phyloP scores from a whole-genome alignment of 2,888 invertebrate species.

The Apotomis turbidana region DNA sequence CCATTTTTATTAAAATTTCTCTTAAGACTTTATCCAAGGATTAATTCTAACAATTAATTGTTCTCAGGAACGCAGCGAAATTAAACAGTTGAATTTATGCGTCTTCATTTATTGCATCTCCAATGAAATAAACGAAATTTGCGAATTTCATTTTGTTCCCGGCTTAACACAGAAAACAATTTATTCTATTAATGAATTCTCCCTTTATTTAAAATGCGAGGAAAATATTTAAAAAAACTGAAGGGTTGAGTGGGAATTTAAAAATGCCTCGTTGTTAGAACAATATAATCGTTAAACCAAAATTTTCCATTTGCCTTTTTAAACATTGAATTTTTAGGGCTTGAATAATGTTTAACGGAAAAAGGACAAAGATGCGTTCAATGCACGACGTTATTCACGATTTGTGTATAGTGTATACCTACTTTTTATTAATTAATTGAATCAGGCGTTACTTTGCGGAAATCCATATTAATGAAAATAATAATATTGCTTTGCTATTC shows the following conservation, averaged over 20 bases:
- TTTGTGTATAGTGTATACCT: too few species aligned
- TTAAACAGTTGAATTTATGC: conserved; percentile 28
- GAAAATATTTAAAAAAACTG: conserved; percentile 1
- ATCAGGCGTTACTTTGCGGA: too few species aligned
- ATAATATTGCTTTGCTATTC: too few species aligned
- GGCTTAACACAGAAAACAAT: conserved; percentile 23
- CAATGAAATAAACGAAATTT: conserved; percentile 20
- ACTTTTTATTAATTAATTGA: too few species aligned
- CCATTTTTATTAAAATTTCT: neutral
- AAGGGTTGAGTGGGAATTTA: conserved; percentile 16
- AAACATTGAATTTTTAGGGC: neutral
- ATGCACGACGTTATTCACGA: too few species aligned
- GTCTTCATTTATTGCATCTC: conserved; percentile 32
- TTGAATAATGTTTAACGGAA: neutral
- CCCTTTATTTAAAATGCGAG: conserved; percentile 14
- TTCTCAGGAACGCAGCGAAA: conserved; percentile 19
- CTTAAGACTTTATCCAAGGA: neutral
- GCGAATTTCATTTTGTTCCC: conserved; percentile 18
- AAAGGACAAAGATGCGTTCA: neutral
- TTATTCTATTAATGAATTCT: conserved; percentile 32
- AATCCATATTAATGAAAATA: too few species aligned
- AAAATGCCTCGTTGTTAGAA: conserved; percentile 9
- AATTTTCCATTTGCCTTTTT: neutral
- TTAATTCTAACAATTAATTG: conserved; percentile 25
- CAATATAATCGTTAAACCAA: conserved; percentile 4